These are phyloP conservation scores for Rambutsinella grinnellia DNA, from an alignment of 2,888 invertebrate species.

Conservation along the genomic window DNA sequence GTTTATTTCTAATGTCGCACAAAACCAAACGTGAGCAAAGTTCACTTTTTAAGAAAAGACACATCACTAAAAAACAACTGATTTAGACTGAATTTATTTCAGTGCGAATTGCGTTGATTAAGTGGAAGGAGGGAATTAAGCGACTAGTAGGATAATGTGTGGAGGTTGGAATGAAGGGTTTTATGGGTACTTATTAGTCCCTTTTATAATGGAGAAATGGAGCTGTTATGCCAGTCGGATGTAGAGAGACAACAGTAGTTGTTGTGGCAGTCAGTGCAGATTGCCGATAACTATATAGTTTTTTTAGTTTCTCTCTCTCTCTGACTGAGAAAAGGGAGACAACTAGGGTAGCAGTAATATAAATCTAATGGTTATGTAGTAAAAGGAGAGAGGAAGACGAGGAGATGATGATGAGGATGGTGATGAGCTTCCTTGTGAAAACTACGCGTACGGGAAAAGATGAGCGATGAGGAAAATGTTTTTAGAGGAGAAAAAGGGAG, in stretches of 20 bases:
- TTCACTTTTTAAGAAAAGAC: no score
- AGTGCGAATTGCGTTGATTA: background rate
- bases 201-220: slow-evolving; percentile 48
- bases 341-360: background rate
- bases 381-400: slow-evolving; percentile 13
- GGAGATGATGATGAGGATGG: slow-evolving; percentile 43
- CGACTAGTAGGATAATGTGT: background rate
- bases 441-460: slow-evolving; percentile 33
- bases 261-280: background rate
- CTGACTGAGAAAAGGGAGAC: background rate
- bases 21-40: no score
- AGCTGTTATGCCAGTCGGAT: slow-evolving; percentile 21
- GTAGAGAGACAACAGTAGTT: background rate
- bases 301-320: no score
- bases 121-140: background rate
- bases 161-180: slow-evolving; percentile 12
- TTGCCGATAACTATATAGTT: background rate
- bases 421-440: slow-evolving; percentile 30
- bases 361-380: background rate
- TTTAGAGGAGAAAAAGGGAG: slow-evolving; percentile 43
- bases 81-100: background rate
- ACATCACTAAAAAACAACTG: background rate
- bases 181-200: slow-evolving; percentile 44
- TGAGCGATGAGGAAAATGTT: slow-evolving; percentile 56
- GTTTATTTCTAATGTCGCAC: no score